Percentiles rank a stretch among this genome's conserved stretches.
phyloP scores from a whole-genome alignment of 2,797 vertebrate genomes.

The Lates japonicus region DNA sequence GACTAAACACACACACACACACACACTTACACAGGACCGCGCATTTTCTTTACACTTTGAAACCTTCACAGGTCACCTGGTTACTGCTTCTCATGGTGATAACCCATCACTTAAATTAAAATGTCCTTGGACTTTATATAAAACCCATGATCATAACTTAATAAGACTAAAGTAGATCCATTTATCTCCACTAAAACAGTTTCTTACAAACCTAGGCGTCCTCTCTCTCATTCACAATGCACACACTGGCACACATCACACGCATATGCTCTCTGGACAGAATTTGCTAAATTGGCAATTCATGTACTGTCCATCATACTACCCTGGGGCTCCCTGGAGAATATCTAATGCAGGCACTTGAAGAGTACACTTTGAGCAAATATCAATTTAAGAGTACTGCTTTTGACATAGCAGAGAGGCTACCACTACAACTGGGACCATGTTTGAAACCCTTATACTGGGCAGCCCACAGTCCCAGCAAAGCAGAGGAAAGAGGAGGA shows the following conservation, averaged over 20 bases:
- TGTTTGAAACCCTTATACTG: constrained; percentile 28
- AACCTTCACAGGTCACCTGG: no score
- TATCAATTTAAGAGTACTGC: constrained; percentile 44
- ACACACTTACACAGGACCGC: no score
- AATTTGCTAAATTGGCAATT: constrained; percentile 60
- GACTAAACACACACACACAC: constrained; percentile 5
- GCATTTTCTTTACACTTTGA: no score
- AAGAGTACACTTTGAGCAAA: constrained; percentile 52
- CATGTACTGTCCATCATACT: constrained; percentile 51
- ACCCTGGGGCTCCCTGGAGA: constrained; percentile 22
- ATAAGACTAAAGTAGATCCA: constrained; percentile 36
- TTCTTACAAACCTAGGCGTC: constrained; percentile 12
- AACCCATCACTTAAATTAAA: constrained; percentile 68
- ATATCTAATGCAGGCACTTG: constrained; percentile 52
- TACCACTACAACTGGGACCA: constrained; percentile 5
- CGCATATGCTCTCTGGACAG: constrained; percentile 11
- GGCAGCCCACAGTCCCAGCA: constrained; percentile 27
- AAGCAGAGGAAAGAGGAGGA: constrained; percentile 14
- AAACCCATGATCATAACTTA: constrained; percentile 58
- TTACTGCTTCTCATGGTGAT: no score
- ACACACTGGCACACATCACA: constrained; percentile 6
- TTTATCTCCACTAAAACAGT: constrained; percentile 35
- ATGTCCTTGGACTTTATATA: constrained; percentile 52
- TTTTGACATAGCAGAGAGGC: constrained; percentile 21
- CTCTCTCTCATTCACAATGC: constrained; percentile 18